Percentiles rank a stretch among this genome's conserved stretches.
Evolutionary conservation across 2,888 invertebrate genomes (phyloP).

Genomic region (Chrysotoxum bicinctum): DNA sequence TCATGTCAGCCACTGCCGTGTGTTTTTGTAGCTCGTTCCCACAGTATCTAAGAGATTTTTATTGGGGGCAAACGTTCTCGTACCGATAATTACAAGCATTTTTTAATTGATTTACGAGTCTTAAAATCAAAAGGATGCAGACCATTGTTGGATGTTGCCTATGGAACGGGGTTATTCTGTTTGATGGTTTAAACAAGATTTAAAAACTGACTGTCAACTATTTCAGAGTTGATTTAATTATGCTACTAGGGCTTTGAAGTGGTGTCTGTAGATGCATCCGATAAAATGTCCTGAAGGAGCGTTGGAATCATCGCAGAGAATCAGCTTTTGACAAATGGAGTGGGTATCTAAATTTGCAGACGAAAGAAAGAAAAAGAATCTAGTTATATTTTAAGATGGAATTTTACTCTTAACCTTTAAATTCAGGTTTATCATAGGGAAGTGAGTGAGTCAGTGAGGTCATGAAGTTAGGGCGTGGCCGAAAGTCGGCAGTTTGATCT

Average conservation of each 20-base stretch:
- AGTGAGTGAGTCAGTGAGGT: no score
- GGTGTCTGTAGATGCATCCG: conserved; percentile 93
- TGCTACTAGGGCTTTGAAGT: conserved; percentile 92
- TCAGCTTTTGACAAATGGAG: conserved; percentile 92
- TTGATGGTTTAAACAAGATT: no score
- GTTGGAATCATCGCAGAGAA: conserved; percentile 92
- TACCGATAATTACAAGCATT: conserved; percentile 92
- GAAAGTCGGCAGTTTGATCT: no score
- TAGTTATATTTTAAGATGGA: no score
- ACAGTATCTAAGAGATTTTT: conserved; percentile 94
- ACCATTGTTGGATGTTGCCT: conserved; percentile 91
- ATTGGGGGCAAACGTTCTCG: conserved; percentile 93
- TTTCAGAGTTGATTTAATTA: conserved; percentile 91
- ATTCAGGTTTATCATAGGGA: no score
- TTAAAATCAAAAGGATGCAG: conserved; percentile 87
- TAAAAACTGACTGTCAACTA: conserved; percentile 1
- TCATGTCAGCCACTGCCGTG: conserved; percentile 80
- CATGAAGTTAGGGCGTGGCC: no score
- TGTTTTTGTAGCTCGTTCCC: conserved; percentile 88
- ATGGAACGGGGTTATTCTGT: conserved; percentile 90
- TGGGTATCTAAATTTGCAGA: conserved; percentile 82
- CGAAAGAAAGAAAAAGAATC: no score
- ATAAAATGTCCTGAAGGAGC: conserved; percentile 92
- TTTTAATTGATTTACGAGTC: conserved; percentile 88
- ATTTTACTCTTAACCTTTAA: no score